phyloP scores from a whole-genome alignment of 2,113 vertebrate species.

The Grantiella picta region DNA sequence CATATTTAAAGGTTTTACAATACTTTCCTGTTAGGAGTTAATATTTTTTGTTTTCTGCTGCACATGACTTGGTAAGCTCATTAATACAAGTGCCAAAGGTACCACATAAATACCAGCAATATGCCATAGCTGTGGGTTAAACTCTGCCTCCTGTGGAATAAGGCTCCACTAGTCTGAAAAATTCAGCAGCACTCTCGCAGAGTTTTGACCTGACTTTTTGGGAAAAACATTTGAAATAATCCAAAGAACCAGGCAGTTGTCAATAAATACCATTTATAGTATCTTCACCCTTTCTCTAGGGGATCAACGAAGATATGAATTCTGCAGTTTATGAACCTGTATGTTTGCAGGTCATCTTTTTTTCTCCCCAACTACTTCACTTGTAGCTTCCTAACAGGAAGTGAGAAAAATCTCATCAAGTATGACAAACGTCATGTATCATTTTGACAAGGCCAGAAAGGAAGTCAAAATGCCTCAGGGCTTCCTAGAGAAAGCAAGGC shows the following conservation, averaged over 20 bases:
- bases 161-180: not conserved
- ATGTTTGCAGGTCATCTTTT: not conserved
- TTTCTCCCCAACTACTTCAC: not conserved
- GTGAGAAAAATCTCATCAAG: rapidly evolving
- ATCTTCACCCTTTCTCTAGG: not conserved
- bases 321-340: not conserved
- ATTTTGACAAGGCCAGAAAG: not conserved
- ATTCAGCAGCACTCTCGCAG: not conserved
- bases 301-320: not conserved
- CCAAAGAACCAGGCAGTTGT: not conserved
- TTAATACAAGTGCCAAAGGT: not conserved
- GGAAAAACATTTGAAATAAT: not conserved
- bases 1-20: not conserved
- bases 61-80: not conserved
- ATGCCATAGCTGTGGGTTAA: not conserved
- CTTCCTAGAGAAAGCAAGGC: not conserved
- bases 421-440: not conserved
- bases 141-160: not conserved
- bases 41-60: not conserved
- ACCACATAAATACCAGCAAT: not conserved
- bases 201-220: not conserved
- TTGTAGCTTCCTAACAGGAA: not conserved
- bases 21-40: not conserved
- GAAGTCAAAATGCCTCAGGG: not conserved
- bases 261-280: not conserved